Percentiles rank a stretch among this genome's conserved stretches.
Conservation (phyloP, 64 coral and sea anemone species). For the Dendronephthya gigantea region DNA sequence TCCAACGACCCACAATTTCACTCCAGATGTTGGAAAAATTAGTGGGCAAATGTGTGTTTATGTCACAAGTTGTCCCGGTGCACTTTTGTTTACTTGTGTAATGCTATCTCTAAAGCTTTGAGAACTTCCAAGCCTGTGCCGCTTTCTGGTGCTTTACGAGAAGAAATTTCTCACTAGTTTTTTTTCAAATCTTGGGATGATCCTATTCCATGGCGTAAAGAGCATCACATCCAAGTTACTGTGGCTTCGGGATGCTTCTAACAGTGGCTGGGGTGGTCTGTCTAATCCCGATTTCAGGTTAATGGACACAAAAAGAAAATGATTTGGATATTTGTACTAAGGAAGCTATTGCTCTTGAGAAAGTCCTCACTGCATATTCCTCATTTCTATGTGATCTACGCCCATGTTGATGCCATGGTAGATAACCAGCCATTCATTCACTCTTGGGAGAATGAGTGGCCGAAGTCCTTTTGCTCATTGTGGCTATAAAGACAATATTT, state of each 20-base stretch:
- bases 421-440: not conserved
- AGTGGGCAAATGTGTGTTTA: no score
- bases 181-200: not conserved
- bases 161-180: not conserved
- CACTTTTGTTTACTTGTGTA: not conserved
- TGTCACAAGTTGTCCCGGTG: no score
- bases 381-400: not conserved
- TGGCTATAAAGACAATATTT: not conserved
- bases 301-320: not conserved
- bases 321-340: no score
- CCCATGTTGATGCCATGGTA: not conserved
- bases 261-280: not conserved
- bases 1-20: no score
- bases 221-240: not conserved
- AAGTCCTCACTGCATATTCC: not conserved
- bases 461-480: not conserved
- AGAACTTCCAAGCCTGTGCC: not conserved
- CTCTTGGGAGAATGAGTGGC: not conserved
- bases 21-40: no score
- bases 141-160: not conserved
- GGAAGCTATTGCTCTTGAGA: not conserved
- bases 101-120: not conserved
- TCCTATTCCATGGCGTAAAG: not conserved
- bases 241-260: not conserved
- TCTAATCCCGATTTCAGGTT: no score